Evolutionary conservation across 2,113 vertebrate genomes (phyloP).

Genomic region (Myotis davidii): DNA sequence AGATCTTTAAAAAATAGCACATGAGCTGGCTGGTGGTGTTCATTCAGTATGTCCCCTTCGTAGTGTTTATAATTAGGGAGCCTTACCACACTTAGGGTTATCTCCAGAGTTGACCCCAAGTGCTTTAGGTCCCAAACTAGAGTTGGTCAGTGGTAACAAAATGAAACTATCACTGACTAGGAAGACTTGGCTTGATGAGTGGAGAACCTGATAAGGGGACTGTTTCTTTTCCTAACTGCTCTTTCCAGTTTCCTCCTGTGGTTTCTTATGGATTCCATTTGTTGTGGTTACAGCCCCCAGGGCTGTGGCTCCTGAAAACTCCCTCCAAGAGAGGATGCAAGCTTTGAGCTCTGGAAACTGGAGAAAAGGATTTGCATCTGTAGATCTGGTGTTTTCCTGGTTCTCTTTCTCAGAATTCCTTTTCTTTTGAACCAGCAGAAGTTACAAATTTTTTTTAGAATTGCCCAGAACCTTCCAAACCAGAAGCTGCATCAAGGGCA

Average conservation of each 20-base stretch:
- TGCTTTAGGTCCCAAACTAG: background rate
- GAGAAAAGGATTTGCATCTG: background rate
- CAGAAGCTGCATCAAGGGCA: conserved; percentile 49
- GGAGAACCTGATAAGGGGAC: background rate
- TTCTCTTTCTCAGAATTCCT: conserved; percentile 51
- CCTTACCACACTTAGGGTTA: background rate
- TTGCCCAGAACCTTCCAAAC: background rate
- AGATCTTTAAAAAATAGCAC: background rate
- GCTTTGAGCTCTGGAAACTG: background rate
- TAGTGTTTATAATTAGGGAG: background rate
- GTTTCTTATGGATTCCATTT: conserved; percentile 24
- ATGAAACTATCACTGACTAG: background rate
- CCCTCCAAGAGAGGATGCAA: background rate
- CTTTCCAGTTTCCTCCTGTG: background rate
- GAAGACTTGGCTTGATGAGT: background rate
- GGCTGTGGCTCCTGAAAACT: conserved; percentile 16
- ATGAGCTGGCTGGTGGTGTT: background rate
- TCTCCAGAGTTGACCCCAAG: background rate
- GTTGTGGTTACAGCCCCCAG: background rate
- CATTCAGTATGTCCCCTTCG: background rate
- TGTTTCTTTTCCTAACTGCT: conserved; percentile 1
- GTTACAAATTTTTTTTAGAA: background rate
- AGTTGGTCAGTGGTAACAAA: background rate
- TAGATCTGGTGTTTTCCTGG: background rate
- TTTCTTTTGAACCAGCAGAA: background rate